Base-by-base conservation (phyloP, 2,888 invertebrate genomes). In the Drosophila mettleri region DNA sequence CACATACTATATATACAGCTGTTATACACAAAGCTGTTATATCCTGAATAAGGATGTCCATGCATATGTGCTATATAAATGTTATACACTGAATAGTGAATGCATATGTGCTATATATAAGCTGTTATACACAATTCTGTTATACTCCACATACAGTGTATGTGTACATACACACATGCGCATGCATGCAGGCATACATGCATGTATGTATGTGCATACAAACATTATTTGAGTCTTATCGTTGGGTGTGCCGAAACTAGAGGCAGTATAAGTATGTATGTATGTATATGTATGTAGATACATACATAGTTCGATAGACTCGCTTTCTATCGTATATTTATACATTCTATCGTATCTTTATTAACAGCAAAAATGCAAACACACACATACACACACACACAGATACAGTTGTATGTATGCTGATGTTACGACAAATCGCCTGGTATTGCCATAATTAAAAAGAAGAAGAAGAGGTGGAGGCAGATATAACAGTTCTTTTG, bases 271-370 rank as follows among this genome's bases (percentile, higher is more conserved):
- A 1, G 6, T n/a, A 7, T 24, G 24, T 24, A 5, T 5, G n/a
- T n/a, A n/a, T n/a, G n/a, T n/a, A n/a, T n/a, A n/a, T n/a, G n/a
- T n/a, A n/a, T n/a, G n/a, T n/a, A n/a, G n/a, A n/a, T 39, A 29
- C 29, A 9, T 22, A n/a, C 9, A 14, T n/a, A n/a, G n/a, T n/a
- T n/a, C n/a, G 4, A 9, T 16, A n/a, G 29, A 43, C n/a, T 29
- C 29, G 29, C 22, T 31, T 39, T 18, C 24, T 24, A 18, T 24
- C 41, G 33, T 59, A 41, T 41, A 53, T 38, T n/a, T n/a, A 3
- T 9, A 18, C 3, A n/a, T 53, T 31, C 20, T 10, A 41, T 39
- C 39, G 33, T 59, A 43, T 34, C 60, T 55, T 43, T 34, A 22
- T 20, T n/a, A 43, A 16, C 20, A 55, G 12, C n/a, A 10, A 12